Evolutionary conservation across 2,797 vertebrate species (phyloP).

Genomic region (Mus caroli): DNA sequence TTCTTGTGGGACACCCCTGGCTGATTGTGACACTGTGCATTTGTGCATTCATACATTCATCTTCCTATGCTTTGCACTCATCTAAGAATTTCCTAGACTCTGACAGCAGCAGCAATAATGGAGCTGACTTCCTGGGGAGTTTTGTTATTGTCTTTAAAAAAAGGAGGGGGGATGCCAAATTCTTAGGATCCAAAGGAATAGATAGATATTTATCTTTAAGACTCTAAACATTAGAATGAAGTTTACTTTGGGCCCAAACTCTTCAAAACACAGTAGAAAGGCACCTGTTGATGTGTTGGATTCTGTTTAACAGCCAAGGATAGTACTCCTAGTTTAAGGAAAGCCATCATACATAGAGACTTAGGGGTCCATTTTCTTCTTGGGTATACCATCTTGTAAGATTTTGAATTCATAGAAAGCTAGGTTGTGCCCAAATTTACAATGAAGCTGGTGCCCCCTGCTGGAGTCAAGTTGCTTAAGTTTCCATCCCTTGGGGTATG

Average conservation of each 20-base stretch:
- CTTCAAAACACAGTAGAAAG: slow-evolving; percentile 18
- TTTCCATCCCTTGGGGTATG: slow-evolving; percentile 61
- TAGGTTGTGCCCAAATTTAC: slow-evolving; percentile 61
- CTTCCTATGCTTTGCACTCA: not conserved
- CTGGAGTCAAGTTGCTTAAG: slow-evolving; percentile 71
- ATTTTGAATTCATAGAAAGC: slow-evolving; percentile 34
- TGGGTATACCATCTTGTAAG: slow-evolving; percentile 76
- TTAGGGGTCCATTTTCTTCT: not conserved
- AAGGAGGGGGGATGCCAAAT: not conserved
- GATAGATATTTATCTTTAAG: not conserved
- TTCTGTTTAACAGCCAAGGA: not conserved
- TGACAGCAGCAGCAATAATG: not conserved
- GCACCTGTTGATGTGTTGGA: not conserved
- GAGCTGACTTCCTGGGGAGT: not conserved
- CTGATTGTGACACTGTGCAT: not conserved
- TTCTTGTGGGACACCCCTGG: not conserved
- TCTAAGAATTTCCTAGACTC: not conserved
- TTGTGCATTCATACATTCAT: not conserved
- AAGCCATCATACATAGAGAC: not conserved
- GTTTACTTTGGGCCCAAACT: not conserved
- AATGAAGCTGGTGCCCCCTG: slow-evolving; percentile 82
- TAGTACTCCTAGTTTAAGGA: not conserved
- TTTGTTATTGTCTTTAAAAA: not conserved
- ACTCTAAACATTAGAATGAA: not conserved
- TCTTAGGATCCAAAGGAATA: not conserved